Evolutionary conservation across 1,140 invertebrate genomes (phyloP).

Genomic region (Phymorhynchus buccinoides): DNA sequence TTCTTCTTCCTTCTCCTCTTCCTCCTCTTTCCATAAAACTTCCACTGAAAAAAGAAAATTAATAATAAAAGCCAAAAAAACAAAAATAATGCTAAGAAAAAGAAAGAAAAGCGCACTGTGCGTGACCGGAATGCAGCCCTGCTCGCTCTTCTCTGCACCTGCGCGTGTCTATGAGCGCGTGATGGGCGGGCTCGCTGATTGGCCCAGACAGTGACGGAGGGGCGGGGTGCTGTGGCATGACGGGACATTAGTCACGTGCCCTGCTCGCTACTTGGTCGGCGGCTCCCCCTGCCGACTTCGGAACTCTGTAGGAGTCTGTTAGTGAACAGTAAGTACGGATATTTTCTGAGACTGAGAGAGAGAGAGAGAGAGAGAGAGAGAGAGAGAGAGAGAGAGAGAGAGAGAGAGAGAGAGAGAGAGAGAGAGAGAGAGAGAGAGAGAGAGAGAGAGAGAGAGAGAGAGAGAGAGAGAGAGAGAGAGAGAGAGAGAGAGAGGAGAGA

Average conservation of each 20-base stretch:
- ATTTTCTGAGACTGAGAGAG: neutral
- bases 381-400: neutral
- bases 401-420: neutral
- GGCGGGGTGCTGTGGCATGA: neutral
- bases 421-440: neutral
- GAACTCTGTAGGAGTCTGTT: neutral
- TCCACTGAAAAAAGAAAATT: too few relatives aligned
- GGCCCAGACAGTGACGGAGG: slow-evolving; percentile 2
- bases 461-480: neutral
- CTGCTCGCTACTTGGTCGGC: too few relatives aligned
- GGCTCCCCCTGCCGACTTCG: neutral
- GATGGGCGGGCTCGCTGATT: neutral
- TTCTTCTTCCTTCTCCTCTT: too few relatives aligned
- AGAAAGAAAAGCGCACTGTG: neutral
- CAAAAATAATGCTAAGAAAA: too few relatives aligned
- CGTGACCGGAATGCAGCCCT: neutral
- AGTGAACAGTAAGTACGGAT: too few relatives aligned
- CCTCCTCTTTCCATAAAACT: too few relatives aligned
- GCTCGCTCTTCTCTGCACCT: neutral
- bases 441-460: neutral
- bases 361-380: neutral
- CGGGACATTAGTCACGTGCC: slow-evolving; percentile 10
- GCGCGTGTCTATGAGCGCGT: neutral
- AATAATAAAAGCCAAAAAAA: too few relatives aligned
- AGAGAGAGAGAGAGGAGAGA: neutral